phyloP scores from a whole-genome alignment of 2,113 vertebrate species.

The Lophotis ruficrista region DNA sequence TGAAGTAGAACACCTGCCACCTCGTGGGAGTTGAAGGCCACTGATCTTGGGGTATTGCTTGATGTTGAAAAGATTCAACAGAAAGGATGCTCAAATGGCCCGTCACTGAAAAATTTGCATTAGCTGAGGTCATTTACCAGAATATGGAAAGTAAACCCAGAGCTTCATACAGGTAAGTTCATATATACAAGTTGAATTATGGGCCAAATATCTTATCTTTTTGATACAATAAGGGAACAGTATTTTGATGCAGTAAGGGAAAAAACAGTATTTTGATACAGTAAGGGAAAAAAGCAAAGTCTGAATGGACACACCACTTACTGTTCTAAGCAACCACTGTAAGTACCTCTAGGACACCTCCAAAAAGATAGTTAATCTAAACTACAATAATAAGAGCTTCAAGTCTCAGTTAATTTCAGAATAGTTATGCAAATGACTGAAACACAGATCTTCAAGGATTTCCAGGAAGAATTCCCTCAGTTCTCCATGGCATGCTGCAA shows the following conservation, averaged over 20 bases:
- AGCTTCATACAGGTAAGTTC: neutral
- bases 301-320: neutral
- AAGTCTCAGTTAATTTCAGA: neutral
- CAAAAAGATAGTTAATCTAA: neutral
- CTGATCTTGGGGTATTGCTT: neutral
- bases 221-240: neutral
- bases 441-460: neutral
- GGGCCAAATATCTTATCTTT: neutral
- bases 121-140: neutral
- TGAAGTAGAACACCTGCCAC: neutral
- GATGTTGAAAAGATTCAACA: neutral
- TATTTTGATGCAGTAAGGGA: no score
- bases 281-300: neutral
- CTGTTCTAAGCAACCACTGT: neutral
- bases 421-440: neutral
- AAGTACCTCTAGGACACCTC: neutral
- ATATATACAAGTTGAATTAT: neutral
- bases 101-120: neutral
- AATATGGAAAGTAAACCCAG: neutral
- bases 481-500: neutral
- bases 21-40: neutral
- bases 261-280: no score
- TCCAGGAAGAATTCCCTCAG: neutral
- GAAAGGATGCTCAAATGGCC: neutral
- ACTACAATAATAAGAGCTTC: neutral